phyloP scores from a whole-genome alignment of 2,113 vertebrate genomes.

The Eurystomus gularis region DNA sequence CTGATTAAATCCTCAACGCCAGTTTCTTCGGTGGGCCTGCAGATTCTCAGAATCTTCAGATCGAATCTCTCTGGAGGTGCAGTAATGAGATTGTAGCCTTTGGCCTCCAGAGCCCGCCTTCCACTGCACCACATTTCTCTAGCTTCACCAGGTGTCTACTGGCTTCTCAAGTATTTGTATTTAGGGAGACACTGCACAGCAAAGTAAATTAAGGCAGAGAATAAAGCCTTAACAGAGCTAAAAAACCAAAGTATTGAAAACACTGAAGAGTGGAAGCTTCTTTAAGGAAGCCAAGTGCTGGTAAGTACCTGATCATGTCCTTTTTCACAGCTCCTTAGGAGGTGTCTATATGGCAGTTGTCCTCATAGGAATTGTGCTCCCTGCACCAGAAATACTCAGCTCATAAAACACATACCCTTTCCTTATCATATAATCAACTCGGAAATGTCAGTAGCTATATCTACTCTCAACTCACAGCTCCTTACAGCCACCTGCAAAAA shows the following conservation, averaged over 20 bases:
- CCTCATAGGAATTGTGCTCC: accelerated
- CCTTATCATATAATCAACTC: neutral
- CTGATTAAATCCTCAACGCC: neutral
- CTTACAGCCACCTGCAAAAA: neutral
- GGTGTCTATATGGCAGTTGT: neutral
- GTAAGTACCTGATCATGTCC: neutral
- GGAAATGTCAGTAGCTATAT: neutral
- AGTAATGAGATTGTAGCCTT: neutral
- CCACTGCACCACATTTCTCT: neutral
- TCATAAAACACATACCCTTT: neutral
- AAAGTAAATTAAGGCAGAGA: neutral
- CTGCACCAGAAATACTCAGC: neutral
- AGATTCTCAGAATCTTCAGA: neutral
- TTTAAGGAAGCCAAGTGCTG: neutral
- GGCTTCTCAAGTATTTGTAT: neutral
- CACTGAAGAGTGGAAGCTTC: neutral
- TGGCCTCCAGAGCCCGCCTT: neutral
- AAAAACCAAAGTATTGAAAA: neutral
- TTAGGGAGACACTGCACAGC: neutral
- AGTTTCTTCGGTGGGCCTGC: neutral
- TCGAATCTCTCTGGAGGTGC: neutral
- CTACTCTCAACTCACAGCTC: neutral
- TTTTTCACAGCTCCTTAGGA: neutral
- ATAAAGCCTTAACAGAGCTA: neutral
- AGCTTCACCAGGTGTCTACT: neutral